A percentile compares a stretch with the other conserved stretches of the same genome.
These are phyloP conservation scores for Poeciliopsis presidionis DNA, from an alignment of 2,797 vertebrate species.

Conservation along the genomic window DNA sequence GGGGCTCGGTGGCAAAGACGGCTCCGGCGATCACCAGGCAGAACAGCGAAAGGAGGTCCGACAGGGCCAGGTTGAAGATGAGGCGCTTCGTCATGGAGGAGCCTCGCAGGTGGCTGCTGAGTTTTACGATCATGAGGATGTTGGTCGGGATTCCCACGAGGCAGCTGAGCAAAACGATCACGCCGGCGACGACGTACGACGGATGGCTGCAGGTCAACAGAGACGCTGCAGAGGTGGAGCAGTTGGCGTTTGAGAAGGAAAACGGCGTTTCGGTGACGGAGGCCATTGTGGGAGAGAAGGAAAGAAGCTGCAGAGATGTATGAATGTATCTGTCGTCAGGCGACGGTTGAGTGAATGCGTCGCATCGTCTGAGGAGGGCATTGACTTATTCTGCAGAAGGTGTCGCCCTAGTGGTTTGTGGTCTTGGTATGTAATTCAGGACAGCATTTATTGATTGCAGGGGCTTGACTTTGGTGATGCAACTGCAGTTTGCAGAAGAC, in stretches of 20 bases:
- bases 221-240: background rate
- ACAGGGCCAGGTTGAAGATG: constrained; percentile 40
- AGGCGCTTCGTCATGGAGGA: constrained; percentile 33
- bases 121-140: constrained; percentile 13
- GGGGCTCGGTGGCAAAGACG: background rate
- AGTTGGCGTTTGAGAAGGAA: background rate
- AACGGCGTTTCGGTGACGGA: background rate
- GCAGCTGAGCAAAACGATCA: constrained; percentile 14
- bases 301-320: constrained; percentile 10
- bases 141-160: constrained; percentile 43
- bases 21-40: constrained; percentile 1
- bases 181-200: background rate
- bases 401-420: constrained; percentile 8
- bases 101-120: constrained; percentile 1
- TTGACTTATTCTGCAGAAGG: background rate
- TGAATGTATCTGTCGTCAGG: background rate
- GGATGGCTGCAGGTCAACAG: background rate
- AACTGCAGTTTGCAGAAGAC: background rate
- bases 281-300: constrained; percentile 68
- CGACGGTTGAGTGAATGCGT: background rate
- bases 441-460: background rate
- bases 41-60: constrained; percentile 38
- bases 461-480: background rate
- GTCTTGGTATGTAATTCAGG: constrained; percentile 4
- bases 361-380: background rate